Evolutionary conservation across 1,140 invertebrate species (phyloP).

Genomic region (Polypedilum pembai): DNA sequence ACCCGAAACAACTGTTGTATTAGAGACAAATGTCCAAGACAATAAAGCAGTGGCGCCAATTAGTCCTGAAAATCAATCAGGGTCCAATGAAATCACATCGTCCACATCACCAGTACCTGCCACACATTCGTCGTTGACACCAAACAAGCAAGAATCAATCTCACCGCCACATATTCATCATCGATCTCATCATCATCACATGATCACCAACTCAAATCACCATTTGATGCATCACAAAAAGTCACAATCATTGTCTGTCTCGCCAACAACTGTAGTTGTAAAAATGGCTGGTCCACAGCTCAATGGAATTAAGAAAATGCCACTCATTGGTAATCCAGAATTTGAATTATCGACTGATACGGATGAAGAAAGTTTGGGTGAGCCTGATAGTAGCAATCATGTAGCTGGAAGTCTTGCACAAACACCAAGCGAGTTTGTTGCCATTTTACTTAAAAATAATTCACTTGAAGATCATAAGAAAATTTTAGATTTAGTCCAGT

Average conservation of each 20-base stretch:
- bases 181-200: conserved; percentile 29
- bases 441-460: conserved; percentile 2
- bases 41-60: conserved; percentile 40
- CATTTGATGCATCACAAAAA: conserved; percentile 29
- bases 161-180: conserved; percentile 13
- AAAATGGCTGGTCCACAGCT: conserved; percentile 16
- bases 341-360: conserved; percentile 56
- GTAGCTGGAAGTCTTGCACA: background rate
- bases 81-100: conserved; percentile 53
- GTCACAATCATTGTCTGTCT: conserved; percentile 30
- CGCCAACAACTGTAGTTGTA: conserved; percentile 29
- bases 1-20: background rate
- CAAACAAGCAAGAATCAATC: conserved; percentile 27
- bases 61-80: conserved; percentile 41
- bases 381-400: conserved; percentile 42
- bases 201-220: background rate
- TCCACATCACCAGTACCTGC: conserved; percentile 48
- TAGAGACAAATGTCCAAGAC: background rate
- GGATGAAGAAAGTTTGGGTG: conserved; percentile 47
- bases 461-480: background rate
- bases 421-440: background rate
- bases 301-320: conserved; percentile 12
- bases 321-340: conserved; percentile 44
- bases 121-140: background rate
- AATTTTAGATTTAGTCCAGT: background rate